Conservation (phyloP, 2,888 invertebrate genomes). For the Melanotus villosus region DNA sequence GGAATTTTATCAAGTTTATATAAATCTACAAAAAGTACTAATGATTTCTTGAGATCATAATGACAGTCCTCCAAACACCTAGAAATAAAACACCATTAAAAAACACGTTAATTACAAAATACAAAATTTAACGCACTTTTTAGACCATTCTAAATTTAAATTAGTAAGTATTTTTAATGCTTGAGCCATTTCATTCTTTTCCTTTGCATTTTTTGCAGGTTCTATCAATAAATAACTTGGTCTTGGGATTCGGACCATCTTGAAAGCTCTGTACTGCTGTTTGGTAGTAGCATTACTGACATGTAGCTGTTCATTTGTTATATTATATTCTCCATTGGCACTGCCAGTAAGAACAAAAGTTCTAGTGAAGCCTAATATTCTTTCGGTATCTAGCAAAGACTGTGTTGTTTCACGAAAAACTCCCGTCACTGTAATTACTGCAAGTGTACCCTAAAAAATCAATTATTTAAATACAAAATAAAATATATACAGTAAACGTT, state of each 20-base stretch:
- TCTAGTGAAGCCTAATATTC: slow-evolving; percentile 72
- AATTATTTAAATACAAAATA: slow-evolving; percentile 21
- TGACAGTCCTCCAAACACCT: slow-evolving; percentile 77
- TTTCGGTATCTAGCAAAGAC: slow-evolving; percentile 69
- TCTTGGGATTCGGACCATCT: slow-evolving; percentile 50
- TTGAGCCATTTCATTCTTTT: slow-evolving; percentile 57
- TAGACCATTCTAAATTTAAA: slow-evolving; percentile 61
- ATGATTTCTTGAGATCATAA: slow-evolving; percentile 75
- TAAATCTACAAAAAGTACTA: slow-evolving; percentile 67
- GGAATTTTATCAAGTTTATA: slow-evolving; percentile 65
- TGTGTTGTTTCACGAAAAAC: slow-evolving; percentile 75
- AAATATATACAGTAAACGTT: no score
- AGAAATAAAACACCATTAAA: slow-evolving; percentile 50
- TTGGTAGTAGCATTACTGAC: slow-evolving; percentile 69
- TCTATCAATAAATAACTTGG: slow-evolving; percentile 45
- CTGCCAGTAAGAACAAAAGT: slow-evolving; percentile 71
- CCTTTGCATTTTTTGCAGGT: slow-evolving; percentile 53
- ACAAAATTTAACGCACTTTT: slow-evolving; percentile 55
- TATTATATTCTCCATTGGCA: slow-evolving; percentile 72
- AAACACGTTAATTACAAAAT: background rate
- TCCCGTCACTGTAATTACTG: slow-evolving; percentile 76
- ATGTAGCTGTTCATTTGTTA: slow-evolving; percentile 78
- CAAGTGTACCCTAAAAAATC: slow-evolving; percentile 64
- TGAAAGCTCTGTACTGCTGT: slow-evolving; percentile 59
- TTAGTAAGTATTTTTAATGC: slow-evolving; percentile 59